A percentile compares a stretch with the other conserved stretches of the same genome.
phyloP scores from a whole-genome alignment of 2,113 vertebrate species.

The Oncorhynchus nerka region DNA sequence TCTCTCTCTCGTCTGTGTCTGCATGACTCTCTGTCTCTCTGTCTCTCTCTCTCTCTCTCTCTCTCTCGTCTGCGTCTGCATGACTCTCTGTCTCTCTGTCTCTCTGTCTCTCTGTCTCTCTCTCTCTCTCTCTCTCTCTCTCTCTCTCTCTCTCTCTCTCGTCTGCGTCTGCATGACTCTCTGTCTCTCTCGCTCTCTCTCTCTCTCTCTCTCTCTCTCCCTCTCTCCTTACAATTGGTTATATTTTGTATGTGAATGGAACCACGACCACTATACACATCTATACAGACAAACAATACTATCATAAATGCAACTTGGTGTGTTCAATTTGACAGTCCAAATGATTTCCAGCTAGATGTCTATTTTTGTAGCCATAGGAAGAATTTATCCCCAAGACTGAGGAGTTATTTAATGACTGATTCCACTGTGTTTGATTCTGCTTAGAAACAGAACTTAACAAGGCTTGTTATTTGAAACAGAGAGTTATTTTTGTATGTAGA shows the following conservation, averaged over 20 bases:
- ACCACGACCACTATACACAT: neutral
- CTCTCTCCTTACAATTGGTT: neutral
- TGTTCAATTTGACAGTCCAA: slow-evolving; percentile 9
- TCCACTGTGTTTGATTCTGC: slow-evolving; percentile 45
- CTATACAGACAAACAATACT: slow-evolving; percentile 4
- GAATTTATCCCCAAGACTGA: neutral
- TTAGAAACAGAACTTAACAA: neutral
- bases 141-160: too few species aligned
- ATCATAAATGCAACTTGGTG: neutral
- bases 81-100: neutral
- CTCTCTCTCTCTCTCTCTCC: slow-evolving; percentile 6
- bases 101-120: slow-evolving; percentile 1
- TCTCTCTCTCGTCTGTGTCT: neutral
- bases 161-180: too few species aligned
- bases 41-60: neutral
- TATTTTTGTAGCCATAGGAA: slow-evolving; percentile 32
- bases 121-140: too few species aligned
- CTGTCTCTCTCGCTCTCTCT: too few species aligned
- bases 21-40: neutral
- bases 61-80: neutral
- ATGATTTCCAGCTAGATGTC: slow-evolving; percentile 15
- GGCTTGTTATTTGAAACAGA: neutral
- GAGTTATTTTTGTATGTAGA: neutral
- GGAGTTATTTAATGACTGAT: slow-evolving; percentile 15
- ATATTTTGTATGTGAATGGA: neutral